A percentile compares a stretch with the other conserved stretches of the same genome.
These are phyloP conservation scores for Perca schrenkii DNA, from an alignment of 2,113 vertebrate genomes.

Conservation along the genomic window DNA sequence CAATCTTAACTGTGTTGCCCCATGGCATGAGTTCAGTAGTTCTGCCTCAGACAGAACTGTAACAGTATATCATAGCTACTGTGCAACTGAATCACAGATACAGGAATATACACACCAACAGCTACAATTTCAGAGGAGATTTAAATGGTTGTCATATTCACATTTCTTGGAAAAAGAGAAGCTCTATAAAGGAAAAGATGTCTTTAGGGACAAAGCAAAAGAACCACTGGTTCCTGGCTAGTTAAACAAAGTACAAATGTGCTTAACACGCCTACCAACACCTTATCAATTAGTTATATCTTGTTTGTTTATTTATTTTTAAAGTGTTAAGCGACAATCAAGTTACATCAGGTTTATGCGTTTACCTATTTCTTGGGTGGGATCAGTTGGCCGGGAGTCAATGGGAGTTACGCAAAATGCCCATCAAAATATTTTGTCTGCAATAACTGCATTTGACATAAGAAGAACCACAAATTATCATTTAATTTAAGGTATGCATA, in stretches of 20 bases:
- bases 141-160: not conserved
- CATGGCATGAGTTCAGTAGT: not conserved
- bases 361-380: not conserved
- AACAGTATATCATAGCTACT: not conserved
- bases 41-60: not conserved
- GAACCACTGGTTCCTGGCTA: not conserved
- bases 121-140: not conserved
- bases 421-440: too few relatives aligned
- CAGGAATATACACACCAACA: not conserved
- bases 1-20: conserved; percentile 6
- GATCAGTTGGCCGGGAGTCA: not conserved
- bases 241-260: not conserved
- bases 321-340: not conserved
- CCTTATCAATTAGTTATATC: not conserved
- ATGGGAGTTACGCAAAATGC: too few relatives aligned
- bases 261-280: not conserved
- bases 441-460: too few relatives aligned
- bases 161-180: not conserved
- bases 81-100: conserved; percentile 2
- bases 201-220: not conserved
- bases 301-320: not conserved
- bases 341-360: not conserved
- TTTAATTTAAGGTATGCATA: too few relatives aligned
- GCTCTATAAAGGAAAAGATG: not conserved
- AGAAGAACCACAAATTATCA: too few relatives aligned